Evolutionary conservation across 2,888 invertebrate genomes (phyloP), one percentile per base, ranked within the genome.

Genomic region (Antheraea yamamai): DNA sequence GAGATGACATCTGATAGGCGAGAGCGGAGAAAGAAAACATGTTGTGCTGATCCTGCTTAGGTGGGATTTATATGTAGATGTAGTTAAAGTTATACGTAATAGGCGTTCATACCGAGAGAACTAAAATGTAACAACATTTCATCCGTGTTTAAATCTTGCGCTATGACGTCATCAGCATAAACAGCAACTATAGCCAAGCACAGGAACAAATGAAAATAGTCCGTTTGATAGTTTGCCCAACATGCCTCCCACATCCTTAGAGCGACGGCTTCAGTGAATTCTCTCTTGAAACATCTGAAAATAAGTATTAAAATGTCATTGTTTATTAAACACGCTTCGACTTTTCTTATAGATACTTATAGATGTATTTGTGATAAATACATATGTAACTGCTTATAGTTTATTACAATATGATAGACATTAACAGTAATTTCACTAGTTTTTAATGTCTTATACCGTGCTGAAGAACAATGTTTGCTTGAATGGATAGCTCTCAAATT

Each of bases 201-300:
- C 75, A 99, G 95, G 92, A 99, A 99, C 84, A 99, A 95, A 88
- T 99, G 99, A 94, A 99, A 99, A 91, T 98, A 98, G 89, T 98
- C 98, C 0, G 99, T 99, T 87, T 98, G 96, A 91, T 98, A 99
- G 93, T 98, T 98, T 0, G 98, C 97, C 99, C 99, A 99, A 92
- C 99, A 99, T 4, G 98, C 97, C 93, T 99, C 98, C 98, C 98
- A 99, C 97, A 99, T 98, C 55, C 97, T 95, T 71, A 98, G 95
- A 0, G 98, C 98, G 61, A 98, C 97, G 20, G 97, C 96, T 88
- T 98, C 98, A 0, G 97, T 97, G 87, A 99, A 99, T 91, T 99
- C 98, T 0, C 98, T 95, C 85, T 98, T 98, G 92, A 99, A 98
- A 89, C 99, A 98, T 78, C 97, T 97, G 89, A n/a, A 92, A 91